These are phyloP conservation scores for Trichopoda pennipes DNA, from an alignment of 2,888 invertebrate species.

Conservation along the genomic window DNA sequence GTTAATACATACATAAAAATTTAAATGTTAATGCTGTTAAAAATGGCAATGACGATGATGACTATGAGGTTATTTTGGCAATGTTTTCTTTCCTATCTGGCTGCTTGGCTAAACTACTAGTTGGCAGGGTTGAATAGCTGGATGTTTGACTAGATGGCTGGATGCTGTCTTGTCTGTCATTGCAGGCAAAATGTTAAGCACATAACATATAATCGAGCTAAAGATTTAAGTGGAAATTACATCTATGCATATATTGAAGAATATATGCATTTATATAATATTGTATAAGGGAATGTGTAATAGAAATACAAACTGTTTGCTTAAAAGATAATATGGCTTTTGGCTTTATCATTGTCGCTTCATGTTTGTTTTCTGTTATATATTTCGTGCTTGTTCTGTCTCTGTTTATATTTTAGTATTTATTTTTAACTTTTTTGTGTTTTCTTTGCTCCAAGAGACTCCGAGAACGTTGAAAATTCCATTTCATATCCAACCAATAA, in stretches of 20 bases:
- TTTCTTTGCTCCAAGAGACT: conserved; percentile 55
- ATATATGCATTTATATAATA: neutral
- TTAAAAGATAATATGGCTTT: conserved; percentile 64
- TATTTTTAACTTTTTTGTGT: conserved; percentile 20
- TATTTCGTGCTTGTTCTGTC: conserved; percentile 11
- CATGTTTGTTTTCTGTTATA: conserved; percentile 36
- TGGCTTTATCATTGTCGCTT: conserved; percentile 53
- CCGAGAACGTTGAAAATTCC: conserved; percentile 64
- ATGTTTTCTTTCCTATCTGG: conserved; percentile 32
- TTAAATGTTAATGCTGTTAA: conserved; percentile 6
- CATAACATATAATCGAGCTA: conserved; percentile 56
- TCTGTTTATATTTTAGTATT: conserved; percentile 1
- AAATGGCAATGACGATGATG: conserved; percentile 4
- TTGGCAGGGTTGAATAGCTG: conserved; percentile 49
- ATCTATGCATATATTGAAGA: neutral
- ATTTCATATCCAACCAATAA: conserved; percentile 40
- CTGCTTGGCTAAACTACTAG: conserved; percentile 43
- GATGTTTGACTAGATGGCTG: conserved; percentile 33
- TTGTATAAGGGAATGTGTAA: conserved; percentile 9
- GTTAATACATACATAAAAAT: conserved; percentile 1
- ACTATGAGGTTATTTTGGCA: conserved; percentile 42
- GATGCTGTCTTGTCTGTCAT: conserved; percentile 64
- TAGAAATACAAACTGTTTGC: conserved; percentile 60
- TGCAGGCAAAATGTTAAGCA: conserved; percentile 66
- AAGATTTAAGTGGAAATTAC: conserved; percentile 35